Evolutionary conservation across 53 echinoderm and acorn worm species (phyloP).

Genomic region (Echinarachnius parma): DNA sequence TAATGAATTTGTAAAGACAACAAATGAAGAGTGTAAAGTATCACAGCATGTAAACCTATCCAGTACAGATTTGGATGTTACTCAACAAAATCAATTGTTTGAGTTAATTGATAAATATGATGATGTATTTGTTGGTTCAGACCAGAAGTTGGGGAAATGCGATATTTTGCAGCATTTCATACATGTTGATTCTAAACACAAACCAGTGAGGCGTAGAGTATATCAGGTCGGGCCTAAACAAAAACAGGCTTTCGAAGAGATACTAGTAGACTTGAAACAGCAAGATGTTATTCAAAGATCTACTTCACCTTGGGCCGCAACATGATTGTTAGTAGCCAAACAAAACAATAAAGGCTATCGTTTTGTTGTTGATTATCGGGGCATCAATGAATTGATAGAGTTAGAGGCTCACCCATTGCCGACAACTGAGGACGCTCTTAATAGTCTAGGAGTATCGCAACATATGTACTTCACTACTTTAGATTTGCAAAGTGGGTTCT

Average conservation of each 20-base stretch:
- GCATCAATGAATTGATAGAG: too few species aligned
- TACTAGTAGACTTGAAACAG: conserved; percentile 23
- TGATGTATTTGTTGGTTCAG: conserved; percentile 24
- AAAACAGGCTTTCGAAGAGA: conserved; percentile 27
- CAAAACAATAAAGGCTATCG: conserved; percentile 27
- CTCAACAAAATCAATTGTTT: background rate
- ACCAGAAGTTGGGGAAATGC: conserved; percentile 30
- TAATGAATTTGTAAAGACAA: too few species aligned
- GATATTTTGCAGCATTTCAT: conserved; percentile 30
- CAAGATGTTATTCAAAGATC: conserved; percentile 36
- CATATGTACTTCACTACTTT: too few species aligned
- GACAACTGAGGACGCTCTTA: too few species aligned
- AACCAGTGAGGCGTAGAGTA: conserved; percentile 21
- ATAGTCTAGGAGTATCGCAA: too few species aligned
- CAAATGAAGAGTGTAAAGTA: too few species aligned
- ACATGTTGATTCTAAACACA: conserved; percentile 12
- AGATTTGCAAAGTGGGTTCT: too few species aligned
- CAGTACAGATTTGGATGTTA: background rate
- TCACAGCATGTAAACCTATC: conserved; percentile 22
- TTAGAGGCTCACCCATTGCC: too few species aligned
- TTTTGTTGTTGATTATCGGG: too few species aligned
- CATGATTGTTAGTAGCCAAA: conserved; percentile 37
- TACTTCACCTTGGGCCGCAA: conserved; percentile 47
- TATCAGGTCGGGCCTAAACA: conserved; percentile 36
- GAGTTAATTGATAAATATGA: conserved; percentile 19